phyloP scores from a whole-genome alignment of 2,888 invertebrate genomes.

The Tetragonisca angustula region DNA sequence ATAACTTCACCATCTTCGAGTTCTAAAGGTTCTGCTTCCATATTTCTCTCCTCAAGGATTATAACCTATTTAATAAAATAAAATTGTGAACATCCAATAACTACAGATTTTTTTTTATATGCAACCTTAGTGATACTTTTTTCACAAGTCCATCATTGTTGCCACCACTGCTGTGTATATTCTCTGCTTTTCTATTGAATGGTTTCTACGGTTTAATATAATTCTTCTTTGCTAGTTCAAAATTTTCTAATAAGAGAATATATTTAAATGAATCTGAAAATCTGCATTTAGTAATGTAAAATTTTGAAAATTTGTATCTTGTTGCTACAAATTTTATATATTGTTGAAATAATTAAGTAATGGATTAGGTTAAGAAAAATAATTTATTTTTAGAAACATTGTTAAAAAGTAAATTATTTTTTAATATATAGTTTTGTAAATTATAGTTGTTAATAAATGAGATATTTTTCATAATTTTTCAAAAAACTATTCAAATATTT shows the following conservation, averaged over 20 bases:
- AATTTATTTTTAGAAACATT: background rate
- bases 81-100: constrained; percentile 15
- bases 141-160: constrained; percentile 17
- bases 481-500: background rate
- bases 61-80: constrained; percentile 8
- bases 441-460: background rate
- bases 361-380: background rate
- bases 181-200: constrained; percentile 4
- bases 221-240: background rate
- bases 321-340: background rate
- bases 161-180: constrained; percentile 9
- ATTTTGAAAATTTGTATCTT: background rate
- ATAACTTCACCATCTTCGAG: constrained; percentile 87
- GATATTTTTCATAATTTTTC: background rate
- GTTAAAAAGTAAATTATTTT: no score
- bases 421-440: no score
- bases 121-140: constrained; percentile 21
- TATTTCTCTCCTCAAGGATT: constrained; percentile 68
- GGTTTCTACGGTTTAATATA: background rate
- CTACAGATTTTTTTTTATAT: constrained; percentile 10
- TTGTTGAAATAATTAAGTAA: background rate
- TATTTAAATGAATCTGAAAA: background rate
- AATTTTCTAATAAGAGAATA: background rate
- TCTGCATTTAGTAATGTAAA: background rate
- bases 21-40: constrained; percentile 87